phyloP scores from a whole-genome alignment of 2,888 invertebrate genomes.

The Alviniconcha strummeri region DNA sequence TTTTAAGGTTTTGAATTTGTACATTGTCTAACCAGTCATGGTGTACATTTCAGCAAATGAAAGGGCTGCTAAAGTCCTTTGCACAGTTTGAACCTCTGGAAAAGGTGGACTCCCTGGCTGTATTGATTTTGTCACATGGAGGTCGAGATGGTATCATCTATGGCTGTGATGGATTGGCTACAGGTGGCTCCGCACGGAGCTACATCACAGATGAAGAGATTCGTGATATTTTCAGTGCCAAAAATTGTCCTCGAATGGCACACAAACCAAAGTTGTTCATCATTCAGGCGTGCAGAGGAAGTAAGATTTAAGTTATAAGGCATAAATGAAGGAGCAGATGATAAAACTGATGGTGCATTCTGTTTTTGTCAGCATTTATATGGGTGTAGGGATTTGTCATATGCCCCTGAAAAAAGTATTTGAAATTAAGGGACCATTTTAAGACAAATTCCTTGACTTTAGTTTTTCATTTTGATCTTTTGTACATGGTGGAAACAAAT shows the following conservation, averaged over 20 bases:
- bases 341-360: too few relatives aligned
- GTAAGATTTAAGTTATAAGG: conserved; percentile 35
- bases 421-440: too few relatives aligned
- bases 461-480: too few relatives aligned
- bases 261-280: conserved; percentile 57
- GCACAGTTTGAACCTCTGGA: background rate
- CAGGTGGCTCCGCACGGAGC: background rate
- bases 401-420: too few relatives aligned
- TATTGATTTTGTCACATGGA: conserved; percentile 37
- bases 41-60: conserved; percentile 27
- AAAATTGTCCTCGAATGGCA: conserved; percentile 46
- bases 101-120: conserved; percentile 14
- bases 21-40: background rate
- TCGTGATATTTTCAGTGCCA: conserved; percentile 41
- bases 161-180: conserved; percentile 27
- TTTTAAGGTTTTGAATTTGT: too few relatives aligned
- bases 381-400: too few relatives aligned
- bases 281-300: conserved; percentile 58
- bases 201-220: conserved; percentile 31
- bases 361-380: too few relatives aligned
- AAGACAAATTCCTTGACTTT: too few relatives aligned
- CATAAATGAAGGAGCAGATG: too few relatives aligned
- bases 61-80: background rate
- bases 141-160: conserved; percentile 26
- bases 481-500: too few relatives aligned